Percentiles rank a stretch among this genome's conserved stretches.
These are phyloP conservation scores for Stomatorhinus walkeri DNA, from an alignment of 2,797 vertebrate species.

Conservation along the genomic window DNA sequence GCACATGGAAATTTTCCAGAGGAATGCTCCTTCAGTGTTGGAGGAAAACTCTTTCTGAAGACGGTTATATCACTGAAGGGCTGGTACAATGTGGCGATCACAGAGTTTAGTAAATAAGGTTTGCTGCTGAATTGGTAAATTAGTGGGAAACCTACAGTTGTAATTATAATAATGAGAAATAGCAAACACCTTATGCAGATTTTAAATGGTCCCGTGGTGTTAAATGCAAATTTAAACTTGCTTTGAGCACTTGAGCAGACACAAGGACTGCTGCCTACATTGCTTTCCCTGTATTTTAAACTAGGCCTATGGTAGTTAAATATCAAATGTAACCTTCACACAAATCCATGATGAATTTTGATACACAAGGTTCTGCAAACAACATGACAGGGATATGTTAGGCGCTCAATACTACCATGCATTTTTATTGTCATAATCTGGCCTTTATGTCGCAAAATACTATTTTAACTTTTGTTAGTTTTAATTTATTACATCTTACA, in stretches of 20 bases:
- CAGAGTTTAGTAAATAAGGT: background rate
- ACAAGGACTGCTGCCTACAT: background rate
- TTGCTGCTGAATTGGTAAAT: background rate
- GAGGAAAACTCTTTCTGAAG: too few species aligned
- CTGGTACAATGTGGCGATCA: background rate
- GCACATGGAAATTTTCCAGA: background rate
- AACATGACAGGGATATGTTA: too few species aligned
- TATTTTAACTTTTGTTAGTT: too few species aligned
- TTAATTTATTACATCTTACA: too few species aligned
- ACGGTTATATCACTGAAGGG: background rate
- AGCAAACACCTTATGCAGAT: background rate
- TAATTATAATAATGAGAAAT: background rate
- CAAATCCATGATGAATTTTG: too few species aligned
- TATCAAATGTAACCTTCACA: too few species aligned
- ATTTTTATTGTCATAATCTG: too few species aligned
- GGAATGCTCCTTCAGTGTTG: background rate
- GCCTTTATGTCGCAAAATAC: too few species aligned
- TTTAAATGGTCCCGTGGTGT: background rate
- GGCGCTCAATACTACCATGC: too few species aligned
- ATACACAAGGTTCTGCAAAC: too few species aligned
- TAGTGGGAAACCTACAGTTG: background rate
- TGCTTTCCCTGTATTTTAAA: background rate
- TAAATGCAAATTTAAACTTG: background rate
- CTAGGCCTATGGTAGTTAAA: too few species aligned
- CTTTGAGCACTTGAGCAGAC: background rate